A percentile compares a stretch with the other conserved stretches of the same genome.
Conservation (phyloP, 2,888 invertebrate species). For the Conistra vaccinii region DNA sequence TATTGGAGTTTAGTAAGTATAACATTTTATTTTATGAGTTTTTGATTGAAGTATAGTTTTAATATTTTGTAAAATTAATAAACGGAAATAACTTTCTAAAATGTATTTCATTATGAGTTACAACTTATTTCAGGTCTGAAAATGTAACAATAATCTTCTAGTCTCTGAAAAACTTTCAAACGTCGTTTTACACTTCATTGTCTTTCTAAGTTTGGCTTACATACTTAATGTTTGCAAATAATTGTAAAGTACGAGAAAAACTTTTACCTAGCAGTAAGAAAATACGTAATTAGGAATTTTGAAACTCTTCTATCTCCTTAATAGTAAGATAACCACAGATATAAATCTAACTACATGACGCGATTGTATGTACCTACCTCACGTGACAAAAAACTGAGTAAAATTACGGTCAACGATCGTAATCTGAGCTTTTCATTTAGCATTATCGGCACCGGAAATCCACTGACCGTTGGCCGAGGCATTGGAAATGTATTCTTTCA, state of each 20-base stretch:
- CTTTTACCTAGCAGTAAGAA: not conserved
- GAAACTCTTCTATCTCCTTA: not conserved
- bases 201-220: not conserved
- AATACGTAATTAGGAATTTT: not conserved
- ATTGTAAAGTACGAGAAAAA: not conserved
- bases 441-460: too few species aligned
- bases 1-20: conserved; percentile 5
- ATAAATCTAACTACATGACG: too few species aligned
- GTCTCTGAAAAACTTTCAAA: not conserved
- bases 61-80: not conserved
- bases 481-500: too few species aligned
- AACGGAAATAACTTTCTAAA: not conserved
- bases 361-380: too few species aligned
- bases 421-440: too few species aligned
- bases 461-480: too few species aligned
- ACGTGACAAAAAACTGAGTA: too few species aligned
- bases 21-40: not conserved
- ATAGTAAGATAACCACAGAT: not conserved
- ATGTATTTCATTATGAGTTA: not conserved
- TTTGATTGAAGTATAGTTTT: conserved; percentile 7
- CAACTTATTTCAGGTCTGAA: not conserved
- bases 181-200: not conserved
- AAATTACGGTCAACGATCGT: too few species aligned
- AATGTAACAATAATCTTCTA: not conserved
- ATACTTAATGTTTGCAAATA: too few species aligned